Percentiles rank a stretch among this genome's conserved stretches.
Conservation (phyloP, 2,888 invertebrate genomes). For the Unio delphinus region DNA sequence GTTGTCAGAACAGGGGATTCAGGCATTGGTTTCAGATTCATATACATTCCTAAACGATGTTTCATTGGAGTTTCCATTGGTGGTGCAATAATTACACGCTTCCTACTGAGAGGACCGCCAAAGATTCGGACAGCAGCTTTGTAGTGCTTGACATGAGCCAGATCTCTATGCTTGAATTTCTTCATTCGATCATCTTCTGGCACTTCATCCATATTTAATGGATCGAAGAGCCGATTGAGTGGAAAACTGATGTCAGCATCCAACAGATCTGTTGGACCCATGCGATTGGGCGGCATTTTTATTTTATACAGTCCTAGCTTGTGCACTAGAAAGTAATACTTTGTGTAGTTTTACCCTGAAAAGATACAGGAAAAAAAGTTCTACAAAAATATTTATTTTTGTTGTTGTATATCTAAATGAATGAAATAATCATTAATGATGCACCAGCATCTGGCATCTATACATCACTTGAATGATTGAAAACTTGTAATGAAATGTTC, state of each 20-base stretch:
- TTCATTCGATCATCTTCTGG: slow-evolving; percentile 61
- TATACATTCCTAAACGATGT: slow-evolving; percentile 54
- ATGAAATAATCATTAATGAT: too few species aligned
- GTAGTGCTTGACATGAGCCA: slow-evolving; percentile 62
- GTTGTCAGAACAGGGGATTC: slow-evolving; percentile 40
- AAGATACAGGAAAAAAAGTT: too few species aligned
- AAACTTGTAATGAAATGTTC: too few species aligned
- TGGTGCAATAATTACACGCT: slow-evolving; percentile 60
- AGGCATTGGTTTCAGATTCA: slow-evolving; percentile 32
- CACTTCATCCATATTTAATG: slow-evolving; percentile 64
- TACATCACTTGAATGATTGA: too few species aligned
- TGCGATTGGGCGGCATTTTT: slow-evolving; percentile 35
- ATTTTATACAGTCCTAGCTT: neutral
- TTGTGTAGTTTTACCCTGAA: too few species aligned
- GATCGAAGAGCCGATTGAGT: slow-evolving; percentile 65
- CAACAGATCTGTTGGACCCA: slow-evolving; percentile 33
- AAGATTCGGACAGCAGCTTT: slow-evolving; percentile 67
- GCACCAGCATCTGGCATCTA: too few species aligned
- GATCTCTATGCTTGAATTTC: slow-evolving; percentile 57
- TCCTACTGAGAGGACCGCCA: slow-evolving; percentile 63
- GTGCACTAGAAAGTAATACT: too few species aligned
- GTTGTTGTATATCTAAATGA: too few species aligned
- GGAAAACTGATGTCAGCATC: slow-evolving; percentile 58
- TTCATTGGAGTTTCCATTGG: slow-evolving; percentile 62
- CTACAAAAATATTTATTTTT: too few species aligned